phyloP scores from a whole-genome alignment of 2,888 invertebrate genomes.

The Drosophila flavopinicola region DNA sequence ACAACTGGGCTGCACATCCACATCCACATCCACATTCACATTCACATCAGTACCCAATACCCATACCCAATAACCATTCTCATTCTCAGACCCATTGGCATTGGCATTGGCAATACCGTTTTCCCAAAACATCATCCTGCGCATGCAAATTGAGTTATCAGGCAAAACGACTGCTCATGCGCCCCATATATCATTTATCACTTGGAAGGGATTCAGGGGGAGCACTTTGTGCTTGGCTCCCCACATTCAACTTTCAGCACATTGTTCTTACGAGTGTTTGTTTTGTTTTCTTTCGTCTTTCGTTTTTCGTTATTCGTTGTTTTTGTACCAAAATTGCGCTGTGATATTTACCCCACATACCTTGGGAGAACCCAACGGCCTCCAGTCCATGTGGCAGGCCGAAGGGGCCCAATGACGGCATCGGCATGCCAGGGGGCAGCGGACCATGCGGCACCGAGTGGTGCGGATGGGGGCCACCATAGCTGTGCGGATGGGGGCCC shows the following conservation, averaged over 20 bases:
- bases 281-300: slow-evolving; percentile 11
- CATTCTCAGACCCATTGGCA: too few species aligned
- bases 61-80: neutral
- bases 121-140: neutral
- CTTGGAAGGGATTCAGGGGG: neutral
- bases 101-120: neutral
- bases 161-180: slow-evolving; percentile 14
- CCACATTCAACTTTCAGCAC: slow-evolving; percentile 61
- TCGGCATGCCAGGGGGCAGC: slow-evolving; percentile 85
- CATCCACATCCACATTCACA: slow-evolving; percentile 4
- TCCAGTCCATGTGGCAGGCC: slow-evolving; percentile 85
- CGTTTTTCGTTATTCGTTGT: slow-evolving; percentile 21
- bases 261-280: slow-evolving; percentile 35
- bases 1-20: slow-evolving; percentile 39
- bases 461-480: slow-evolving; percentile 84
- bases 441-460: slow-evolving; percentile 84
- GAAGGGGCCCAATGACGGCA: slow-evolving; percentile 84
- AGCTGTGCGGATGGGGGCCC: slow-evolving; percentile 84
- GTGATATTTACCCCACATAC: slow-evolving; percentile 85
- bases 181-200: slow-evolving; percentile 23
- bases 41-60: neutral
- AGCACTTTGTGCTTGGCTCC: neutral
- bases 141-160: slow-evolving; percentile 81
- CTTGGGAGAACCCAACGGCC: slow-evolving; percentile 85
- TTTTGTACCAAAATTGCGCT: slow-evolving; percentile 73